Evolutionary conservation across 1,140 invertebrate genomes (phyloP).

Genomic region (Drosophila simulans): DNA sequence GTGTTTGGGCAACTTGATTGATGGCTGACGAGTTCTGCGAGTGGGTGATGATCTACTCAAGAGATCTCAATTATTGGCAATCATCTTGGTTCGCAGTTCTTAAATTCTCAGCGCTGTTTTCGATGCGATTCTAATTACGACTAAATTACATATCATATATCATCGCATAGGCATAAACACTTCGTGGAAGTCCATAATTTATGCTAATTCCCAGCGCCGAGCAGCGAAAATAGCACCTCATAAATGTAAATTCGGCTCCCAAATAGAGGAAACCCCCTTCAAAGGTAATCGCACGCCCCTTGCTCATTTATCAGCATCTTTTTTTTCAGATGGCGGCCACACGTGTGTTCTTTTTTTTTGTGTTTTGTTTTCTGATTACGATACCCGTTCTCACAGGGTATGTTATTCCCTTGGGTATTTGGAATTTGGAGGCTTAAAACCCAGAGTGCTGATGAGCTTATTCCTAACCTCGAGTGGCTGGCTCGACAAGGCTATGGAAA

Average conservation of each 20-base stretch:
- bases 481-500: slow-evolving; percentile 26
- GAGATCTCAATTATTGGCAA: slow-evolving; percentile 68
- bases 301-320: slow-evolving; percentile 44
- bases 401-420: slow-evolving; percentile 26
- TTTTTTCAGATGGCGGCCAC: slow-evolving; percentile 16
- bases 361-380: not conserved
- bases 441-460: slow-evolving; percentile 52
- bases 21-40: slow-evolving; percentile 34
- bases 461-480: slow-evolving; percentile 22
- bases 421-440: slow-evolving; percentile 14
- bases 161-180: slow-evolving; percentile 19
- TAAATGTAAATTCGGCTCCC: slow-evolving; percentile 41
- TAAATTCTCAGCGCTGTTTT: slow-evolving; percentile 5
- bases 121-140: slow-evolving; percentile 42
- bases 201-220: slow-evolving; percentile 34
- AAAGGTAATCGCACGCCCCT: slow-evolving; percentile 10
- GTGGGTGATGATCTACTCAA: slow-evolving; percentile 48
- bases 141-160: slow-evolving; percentile 52
- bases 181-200: slow-evolving; percentile 45
- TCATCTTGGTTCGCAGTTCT: slow-evolving; percentile 12
- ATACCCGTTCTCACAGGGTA: slow-evolving; percentile 8
- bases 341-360: slow-evolving; percentile 10
- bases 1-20: slow-evolving; percentile 35
- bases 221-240: slow-evolving; percentile 20
- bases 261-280: slow-evolving; percentile 11